Base-by-base conservation (phyloP, 2,888 invertebrate genomes). In the Acheta domesticus region DNA sequence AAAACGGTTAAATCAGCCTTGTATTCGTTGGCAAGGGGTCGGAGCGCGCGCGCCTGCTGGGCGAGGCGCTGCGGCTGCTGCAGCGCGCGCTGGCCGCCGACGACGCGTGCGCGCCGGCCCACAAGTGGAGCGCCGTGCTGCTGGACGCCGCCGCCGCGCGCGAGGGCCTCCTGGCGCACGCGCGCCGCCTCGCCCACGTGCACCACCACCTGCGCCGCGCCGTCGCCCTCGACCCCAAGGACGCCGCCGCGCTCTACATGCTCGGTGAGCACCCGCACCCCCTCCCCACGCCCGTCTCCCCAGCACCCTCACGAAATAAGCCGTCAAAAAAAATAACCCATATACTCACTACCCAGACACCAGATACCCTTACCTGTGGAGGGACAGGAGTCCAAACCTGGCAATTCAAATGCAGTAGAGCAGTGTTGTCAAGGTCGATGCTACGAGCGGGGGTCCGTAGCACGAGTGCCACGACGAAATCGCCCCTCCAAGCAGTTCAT, bases 51-150 rank as follows among this genome's bases (percentile, higher is more conserved):
- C 14, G 62, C 16, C 14, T 62, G 62, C 62, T 62, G 62, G n/a
- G n/a, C 16, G 62, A 62, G 16, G 62, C 62, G 14, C n/a, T 62
- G 62, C 12, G 8, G 62, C n/a, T 62, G 62, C 16, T 62, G 62
- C 62, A 16, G 62, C 62, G 62, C 14, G 62, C 62, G 62, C 62
- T 62, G n/a, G 62, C 14, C 62, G 14, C 16, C 14, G 62, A 62
- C 62, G 62, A 62, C 14, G 62, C 16, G 16, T 62, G 62, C n/a
- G 62, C 62, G 16, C 16, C 62, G 16, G 62, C 62, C 14, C 62
- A 62, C 62, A 62, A 62, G n/a, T 62, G 62, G 62, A 19, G n/a
- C 62, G 62, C 62, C 14, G 62, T 62, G 62, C 62, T 62, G 62
- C 62, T 62, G 62, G 62, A 62, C n/a, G 62, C 62, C n/a, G 62